phyloP scores from a whole-genome alignment of 1,140 invertebrate genomes.

The Ostrea denselamellosa region DNA sequence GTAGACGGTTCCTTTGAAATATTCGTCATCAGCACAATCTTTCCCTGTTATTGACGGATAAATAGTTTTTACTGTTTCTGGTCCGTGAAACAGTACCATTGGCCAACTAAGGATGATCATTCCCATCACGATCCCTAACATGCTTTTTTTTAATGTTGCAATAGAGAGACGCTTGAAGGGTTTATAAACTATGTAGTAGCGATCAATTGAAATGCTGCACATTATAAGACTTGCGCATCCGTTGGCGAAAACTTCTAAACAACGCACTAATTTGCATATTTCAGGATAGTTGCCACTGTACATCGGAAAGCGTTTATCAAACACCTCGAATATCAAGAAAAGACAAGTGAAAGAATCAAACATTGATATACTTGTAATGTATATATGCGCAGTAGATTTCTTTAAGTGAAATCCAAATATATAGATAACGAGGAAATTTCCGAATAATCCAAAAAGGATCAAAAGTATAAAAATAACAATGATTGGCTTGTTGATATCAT shows the following conservation, averaged over 20 bases:
- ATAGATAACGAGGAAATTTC: conserved; percentile 51
- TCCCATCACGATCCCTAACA: not conserved
- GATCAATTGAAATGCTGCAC: conserved; percentile 51
- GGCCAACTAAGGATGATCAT: not conserved
- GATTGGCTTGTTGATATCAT: conserved; percentile 33
- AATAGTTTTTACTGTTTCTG: not conserved
- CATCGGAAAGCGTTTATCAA: conserved; percentile 54
- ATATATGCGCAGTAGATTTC: conserved; percentile 37
- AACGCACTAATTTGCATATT: conserved; percentile 40
- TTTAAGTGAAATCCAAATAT: conserved; percentile 47
- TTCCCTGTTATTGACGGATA: not conserved
- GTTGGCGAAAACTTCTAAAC: conserved; percentile 3
- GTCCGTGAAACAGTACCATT: conserved; percentile 30
- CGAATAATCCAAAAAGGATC: conserved; percentile 48
- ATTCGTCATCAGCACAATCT: conserved; percentile 41
- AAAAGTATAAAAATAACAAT: conserved; percentile 42
- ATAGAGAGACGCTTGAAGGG: conserved; percentile 46
- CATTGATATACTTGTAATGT: conserved; percentile 43
- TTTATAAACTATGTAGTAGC: conserved; percentile 53
- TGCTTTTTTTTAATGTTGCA: conserved; percentile 37
- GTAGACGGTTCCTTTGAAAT: not conserved
- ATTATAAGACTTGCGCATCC: conserved; percentile 27
- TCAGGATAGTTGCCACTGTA: conserved; percentile 46
- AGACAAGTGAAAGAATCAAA: conserved; percentile 42
- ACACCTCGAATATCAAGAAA: conserved; percentile 42